Conservation (phyloP, 2,888 invertebrate species). For the Diplazon laetatorius region DNA sequence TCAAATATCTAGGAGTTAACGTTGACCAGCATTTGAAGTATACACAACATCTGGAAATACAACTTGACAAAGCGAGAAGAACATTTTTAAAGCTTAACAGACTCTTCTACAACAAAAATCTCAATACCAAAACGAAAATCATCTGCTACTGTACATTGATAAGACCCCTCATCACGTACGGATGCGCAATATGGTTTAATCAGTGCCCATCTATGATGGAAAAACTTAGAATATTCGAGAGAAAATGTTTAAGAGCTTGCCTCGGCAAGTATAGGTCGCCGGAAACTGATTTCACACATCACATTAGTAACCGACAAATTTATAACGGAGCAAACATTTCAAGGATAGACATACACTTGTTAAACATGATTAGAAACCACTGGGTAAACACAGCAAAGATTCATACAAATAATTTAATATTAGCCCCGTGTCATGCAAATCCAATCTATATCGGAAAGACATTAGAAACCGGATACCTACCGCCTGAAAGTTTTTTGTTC, state of each 20-base stretch:
- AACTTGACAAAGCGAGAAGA: constrained; percentile 43
- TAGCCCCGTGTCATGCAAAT: not conserved
- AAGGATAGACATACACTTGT: constrained; percentile 44
- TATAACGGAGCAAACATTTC: constrained; percentile 47
- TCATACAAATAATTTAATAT: not conserved
- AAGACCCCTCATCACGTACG: constrained; percentile 56
- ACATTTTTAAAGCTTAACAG: constrained; percentile 13
- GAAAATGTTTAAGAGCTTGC: constrained; percentile 43
- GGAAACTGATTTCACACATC: constrained; percentile 23
- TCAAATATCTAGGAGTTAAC: constrained; percentile 50
- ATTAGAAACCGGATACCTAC: constrained; percentile 26
- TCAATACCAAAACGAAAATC: constrained; percentile 40
- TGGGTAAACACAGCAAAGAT: constrained; percentile 22
- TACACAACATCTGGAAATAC: constrained; percentile 33
- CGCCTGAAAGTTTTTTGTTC: constrained; percentile 43
- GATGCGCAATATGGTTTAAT: constrained; percentile 47
- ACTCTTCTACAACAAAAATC: constrained; percentile 42
- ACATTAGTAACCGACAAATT: constrained; percentile 47
- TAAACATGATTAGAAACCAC: constrained; percentile 53
- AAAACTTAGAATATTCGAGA: constrained; percentile 48
- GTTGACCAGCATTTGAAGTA: constrained; percentile 39
- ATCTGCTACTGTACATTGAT: constrained; percentile 51
- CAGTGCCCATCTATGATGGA: constrained; percentile 44
- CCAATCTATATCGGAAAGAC: not conserved
- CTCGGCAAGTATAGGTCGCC: constrained; percentile 14